Base-by-base conservation (phyloP, 2,888 invertebrate species). In the Nezara viridula region DNA sequence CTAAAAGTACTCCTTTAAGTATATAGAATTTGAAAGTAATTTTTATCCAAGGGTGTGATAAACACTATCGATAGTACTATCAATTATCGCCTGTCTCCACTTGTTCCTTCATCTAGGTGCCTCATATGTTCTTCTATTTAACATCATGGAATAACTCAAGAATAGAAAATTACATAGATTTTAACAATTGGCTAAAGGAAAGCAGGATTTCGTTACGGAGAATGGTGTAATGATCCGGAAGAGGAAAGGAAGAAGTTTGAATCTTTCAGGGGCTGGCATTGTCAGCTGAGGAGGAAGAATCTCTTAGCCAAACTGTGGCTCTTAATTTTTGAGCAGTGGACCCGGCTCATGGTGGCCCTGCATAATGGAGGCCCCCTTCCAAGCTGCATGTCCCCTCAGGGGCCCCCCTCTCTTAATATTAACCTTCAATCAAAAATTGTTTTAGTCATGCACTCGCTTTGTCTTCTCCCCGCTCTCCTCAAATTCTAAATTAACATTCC, bases 241-340 rank as follows among this genome's bases (percentile, higher is more conserved):
- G n/a, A n/a, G 37, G 81, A 81, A 47, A 6, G 44, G 37, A 14
- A 44, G 81, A 47, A 24, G 24, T 24, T 16, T 81, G 81, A 81
- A 81, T 81, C n/a, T 81, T 81, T 81, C 44, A 81, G 81, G n/a
- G 24, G 7, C 44, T 4, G 44, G 24, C 44, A 81, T 44, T 81
- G 81, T 81, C 44, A 14, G n/a, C 24, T 47, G 81, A 81, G 44
- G 27, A 60, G 40, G 81, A 81, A 44, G 81, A 47, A 81, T 47
- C 81, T 47, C 81, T 81, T 81, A 81, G 37, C 77, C 77, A 40
- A 77, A 81, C 81, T 47, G 2, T 19, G 10, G 14, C 44, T 81
- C 81, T 81, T 81, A 81, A 81, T 81, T 81, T 81, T 81, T 81
- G 81, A 81, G 44, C 44, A 81, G 81, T 81, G 81, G 81, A 77